Evolutionary conservation across 2,113 vertebrate species (phyloP).

Genomic region (Megaceryle torquata): DNA sequence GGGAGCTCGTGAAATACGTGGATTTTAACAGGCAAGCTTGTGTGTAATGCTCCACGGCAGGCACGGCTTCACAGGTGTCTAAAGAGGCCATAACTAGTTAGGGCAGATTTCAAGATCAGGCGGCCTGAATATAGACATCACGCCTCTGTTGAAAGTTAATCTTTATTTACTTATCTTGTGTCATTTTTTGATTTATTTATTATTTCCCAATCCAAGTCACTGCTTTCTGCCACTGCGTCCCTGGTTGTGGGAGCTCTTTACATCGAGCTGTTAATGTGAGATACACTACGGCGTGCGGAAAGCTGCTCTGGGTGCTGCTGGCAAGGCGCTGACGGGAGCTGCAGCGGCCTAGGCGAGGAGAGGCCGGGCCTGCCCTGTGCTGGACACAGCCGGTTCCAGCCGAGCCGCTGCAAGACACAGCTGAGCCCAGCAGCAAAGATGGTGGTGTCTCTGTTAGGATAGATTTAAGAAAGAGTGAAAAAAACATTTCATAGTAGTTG

Average conservation of each 20-base stretch:
- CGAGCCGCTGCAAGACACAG: rapidly evolving
- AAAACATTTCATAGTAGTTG: rapidly evolving
- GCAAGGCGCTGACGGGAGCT: background rate
- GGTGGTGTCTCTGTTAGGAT: rapidly evolving
- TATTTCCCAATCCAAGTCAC: background rate
- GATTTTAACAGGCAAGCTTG: rapidly evolving
- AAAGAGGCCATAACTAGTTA: rapidly evolving
- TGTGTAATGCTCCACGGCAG: rapidly evolving
- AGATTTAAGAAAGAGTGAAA: rapidly evolving
- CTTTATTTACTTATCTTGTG: background rate
- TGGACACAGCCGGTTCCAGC: rapidly evolving
- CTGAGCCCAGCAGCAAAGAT: rapidly evolving
- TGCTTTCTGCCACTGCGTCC: background rate
- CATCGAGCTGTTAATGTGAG: rapidly evolving
- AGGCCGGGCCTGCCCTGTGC: background rate
- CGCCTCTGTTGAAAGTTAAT: rapidly evolving
- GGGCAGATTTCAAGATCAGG: background rate
- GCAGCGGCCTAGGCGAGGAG: too few relatives aligned
- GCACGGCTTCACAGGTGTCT: rapidly evolving
- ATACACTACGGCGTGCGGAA: rapidly evolving
- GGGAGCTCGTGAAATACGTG: rapidly evolving
- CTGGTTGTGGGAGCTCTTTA: too few relatives aligned
- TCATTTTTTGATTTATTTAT: background rate
- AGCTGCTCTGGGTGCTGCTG: rapidly evolving
- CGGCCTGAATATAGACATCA: too few relatives aligned